phyloP scores from a whole-genome alignment of 2,888 invertebrate species.

The Candidula unifasciata region DNA sequence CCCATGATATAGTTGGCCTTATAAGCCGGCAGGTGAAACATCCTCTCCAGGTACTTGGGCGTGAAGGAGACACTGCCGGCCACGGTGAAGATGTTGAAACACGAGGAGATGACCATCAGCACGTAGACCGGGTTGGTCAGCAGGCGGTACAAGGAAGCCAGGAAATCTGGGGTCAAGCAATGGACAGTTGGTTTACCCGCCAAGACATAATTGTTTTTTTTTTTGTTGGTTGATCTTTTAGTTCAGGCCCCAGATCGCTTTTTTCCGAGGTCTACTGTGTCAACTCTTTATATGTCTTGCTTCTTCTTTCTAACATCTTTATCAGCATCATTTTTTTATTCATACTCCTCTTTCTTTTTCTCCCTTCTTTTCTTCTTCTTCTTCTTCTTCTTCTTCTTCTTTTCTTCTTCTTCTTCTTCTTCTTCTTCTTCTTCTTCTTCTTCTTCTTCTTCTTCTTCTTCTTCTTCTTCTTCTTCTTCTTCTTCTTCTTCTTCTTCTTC shows the following conservation, averaged over 20 bases:
- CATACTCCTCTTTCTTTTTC: too few species aligned
- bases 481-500: background rate
- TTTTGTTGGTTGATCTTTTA: too few species aligned
- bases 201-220: background rate
- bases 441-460: too few species aligned
- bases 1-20: constrained; percentile 39
- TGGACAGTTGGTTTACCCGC: background rate
- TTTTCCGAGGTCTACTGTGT: too few species aligned
- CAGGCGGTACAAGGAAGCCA: constrained; percentile 56
- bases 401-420: too few species aligned
- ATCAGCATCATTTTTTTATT: too few species aligned
- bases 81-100: constrained; percentile 56
- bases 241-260: too few species aligned
- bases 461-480: background rate
- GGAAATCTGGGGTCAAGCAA: constrained; percentile 55
- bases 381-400: too few species aligned
- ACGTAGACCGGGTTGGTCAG: constrained; percentile 56
- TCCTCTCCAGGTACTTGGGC: constrained; percentile 31
- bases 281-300: too few species aligned
- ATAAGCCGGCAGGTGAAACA: constrained; percentile 24
- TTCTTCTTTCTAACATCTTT: too few species aligned
- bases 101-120: constrained; percentile 44
- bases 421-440: too few species aligned
- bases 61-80: constrained; percentile 54
- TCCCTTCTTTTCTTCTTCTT: too few species aligned